These are phyloP conservation scores for Lepisosteus osseus DNA, from an alignment of 2,113 vertebrate species.

Conservation along the genomic window DNA sequence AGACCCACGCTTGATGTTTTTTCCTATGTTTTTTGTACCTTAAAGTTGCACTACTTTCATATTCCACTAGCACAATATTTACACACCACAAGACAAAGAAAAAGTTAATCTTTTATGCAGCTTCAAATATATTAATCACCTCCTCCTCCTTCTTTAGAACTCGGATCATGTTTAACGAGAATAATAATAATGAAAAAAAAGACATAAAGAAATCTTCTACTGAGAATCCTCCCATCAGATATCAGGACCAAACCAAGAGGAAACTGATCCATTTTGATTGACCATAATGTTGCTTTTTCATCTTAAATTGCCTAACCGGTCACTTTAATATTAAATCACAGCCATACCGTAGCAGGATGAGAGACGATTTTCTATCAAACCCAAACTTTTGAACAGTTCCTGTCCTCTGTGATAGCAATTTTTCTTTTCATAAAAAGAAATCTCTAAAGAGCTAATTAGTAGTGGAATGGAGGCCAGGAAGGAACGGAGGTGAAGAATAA, in stretches of 20 bases:
- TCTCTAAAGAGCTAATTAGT: conserved; percentile 99
- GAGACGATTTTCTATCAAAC: conserved; percentile 82
- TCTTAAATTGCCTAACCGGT: conserved; percentile 78
- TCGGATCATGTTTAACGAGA: not conserved
- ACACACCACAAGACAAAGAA: conserved; percentile 97
- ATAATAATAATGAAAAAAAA: not conserved
- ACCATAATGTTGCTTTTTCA: conserved; percentile 23
- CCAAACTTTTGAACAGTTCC: conserved; percentile 81
- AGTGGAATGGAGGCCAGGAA: conserved; percentile 88
- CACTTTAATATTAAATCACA: conserved; percentile 77
- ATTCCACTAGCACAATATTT: conserved; percentile 99
- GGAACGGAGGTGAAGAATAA: conserved; percentile 88
- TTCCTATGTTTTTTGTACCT: conserved; percentile 91
- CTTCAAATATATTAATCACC: conserved; percentile 60
- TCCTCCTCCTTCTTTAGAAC: conserved; percentile 26
- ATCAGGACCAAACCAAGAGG: not conserved
- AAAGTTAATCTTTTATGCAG: conserved; percentile 81
- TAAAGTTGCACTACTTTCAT: conserved; percentile 98
- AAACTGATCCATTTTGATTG: conserved; percentile 2
- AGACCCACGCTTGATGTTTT: conserved; percentile 99
- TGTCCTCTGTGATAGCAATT: conserved; percentile 80
- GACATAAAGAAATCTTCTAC: not conserved
- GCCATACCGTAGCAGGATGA: conserved; percentile 67
- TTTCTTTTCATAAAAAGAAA: conserved; percentile 85
- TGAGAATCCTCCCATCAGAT: not conserved